Evolutionary conservation across 2,888 invertebrate genomes (phyloP), one percentile per base, ranked within the genome.

Genomic region (Ptycholaimellus sp.): DNA sequence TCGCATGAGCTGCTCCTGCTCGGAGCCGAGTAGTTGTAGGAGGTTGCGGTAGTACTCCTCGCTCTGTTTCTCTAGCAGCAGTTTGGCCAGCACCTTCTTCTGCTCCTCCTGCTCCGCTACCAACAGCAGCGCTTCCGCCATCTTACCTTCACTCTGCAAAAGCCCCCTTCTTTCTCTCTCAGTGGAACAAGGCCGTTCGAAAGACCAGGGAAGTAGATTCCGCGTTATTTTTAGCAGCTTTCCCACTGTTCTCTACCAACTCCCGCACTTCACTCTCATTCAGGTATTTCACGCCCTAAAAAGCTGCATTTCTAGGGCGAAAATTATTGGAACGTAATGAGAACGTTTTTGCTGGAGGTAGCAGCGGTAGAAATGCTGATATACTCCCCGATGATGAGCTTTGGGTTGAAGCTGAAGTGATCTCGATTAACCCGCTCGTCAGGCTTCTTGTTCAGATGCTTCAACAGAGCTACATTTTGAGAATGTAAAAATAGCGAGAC

Each of bases 371-470:
- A 20, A 14, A 36, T 39, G 14, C 39, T 39, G 33, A 82, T 64
- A 59, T 83, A 90, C 44, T 82, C 81, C 2, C 93, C 93, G 28
- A 90, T 70, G 43, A 83, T 71, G 2, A 76, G 70, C 44, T 79
- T 74, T 30, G 81, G 75, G 50, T 77, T 81, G 65, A 83, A 87
- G 43, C 78, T 81, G 62, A 90, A 90, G 65, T 85, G 77, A 44
- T 83, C 81, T 18, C 74, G 68, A 2, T 72, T 72, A 38, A 87
- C 61, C 49, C 74, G 74, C 3, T 62, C 61, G 38, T 65, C 67
- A 28, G 57, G 56, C 57, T 72, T 71, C 55, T 72, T 68, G 36
- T 78, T 76, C 54, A 83, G 64, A 61, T 76, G 76, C 75, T 79
- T 64, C 19, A 61, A 59, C 43, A 42, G n/a, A n/a, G n/a, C n/a